Evolutionary conservation across 2,113 vertebrate species (phyloP), one percentile per base, ranked within the genome.

Genomic region (Lipophrys pholis): DNA sequence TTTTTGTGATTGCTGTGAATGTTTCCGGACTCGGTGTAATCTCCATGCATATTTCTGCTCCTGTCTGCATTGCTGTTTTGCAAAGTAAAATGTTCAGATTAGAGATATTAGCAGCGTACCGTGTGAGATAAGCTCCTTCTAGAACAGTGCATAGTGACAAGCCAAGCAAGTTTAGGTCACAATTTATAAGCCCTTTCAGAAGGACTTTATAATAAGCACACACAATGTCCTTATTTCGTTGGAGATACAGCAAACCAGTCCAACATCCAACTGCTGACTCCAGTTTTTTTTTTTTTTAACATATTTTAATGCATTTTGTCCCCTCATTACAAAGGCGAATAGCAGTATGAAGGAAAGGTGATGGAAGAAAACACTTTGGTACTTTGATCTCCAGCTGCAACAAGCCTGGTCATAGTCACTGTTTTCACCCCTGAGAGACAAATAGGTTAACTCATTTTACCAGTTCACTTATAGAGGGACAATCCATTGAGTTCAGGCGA

Each of bases 401-500:
- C 6, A 11, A 6, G 6, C 5, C 11, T 11, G 66, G 15, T 62
- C n/a, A 12, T 39, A 2, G 52, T 56, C 63, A 46, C 30, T 7
- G 1, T 49, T 16, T 54, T 40, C 36, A 66, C 40, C 62, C 15
- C 0, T 15, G 5, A 16, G 5, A 16, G 7, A 50, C 57, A 35
- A 48, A 30, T 2, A 30, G 21, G 21, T 30, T 30, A 2, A 30
- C 21, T 30, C 38, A 66, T 54, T 52, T 12, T 21, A 46, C 7
- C 30, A 39, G 21, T 30, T 30, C 21, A 2, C 21, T 4, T 2
- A 50, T 52, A 51, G 66, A 51, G 3, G 14, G 57, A 10, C 10
- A 49, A 58, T 63, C 41, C 16, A 15, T 38, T 49, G 41, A 72
- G 71, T 70, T 53, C 48, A 15, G 39, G 5, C 64, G 42, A 65